A percentile compares a stretch with the other conserved stretches of the same genome.
Evolutionary conservation across 2,888 invertebrate species (phyloP).

Genomic region (Serrognathus titanus): DNA sequence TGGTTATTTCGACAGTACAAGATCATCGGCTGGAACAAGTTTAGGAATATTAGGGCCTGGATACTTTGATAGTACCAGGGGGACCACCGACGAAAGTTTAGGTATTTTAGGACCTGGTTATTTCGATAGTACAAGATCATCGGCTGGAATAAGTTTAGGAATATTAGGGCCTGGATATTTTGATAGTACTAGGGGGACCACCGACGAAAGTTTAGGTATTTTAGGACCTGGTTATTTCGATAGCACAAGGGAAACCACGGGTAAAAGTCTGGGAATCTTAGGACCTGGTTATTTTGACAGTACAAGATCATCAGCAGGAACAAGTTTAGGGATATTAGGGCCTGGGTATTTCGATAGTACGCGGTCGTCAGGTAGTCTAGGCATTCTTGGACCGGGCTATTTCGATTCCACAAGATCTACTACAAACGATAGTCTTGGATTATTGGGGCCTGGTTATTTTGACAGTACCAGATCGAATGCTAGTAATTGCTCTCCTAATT

Average conservation of each 20-base stretch:
- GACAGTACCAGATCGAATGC: background rate
- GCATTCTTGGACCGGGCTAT: background rate
- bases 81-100: background rate
- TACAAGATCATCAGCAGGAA: background rate
- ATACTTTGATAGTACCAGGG: conserved; percentile 2
- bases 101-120: conserved; percentile 1
- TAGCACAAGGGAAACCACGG: background rate
- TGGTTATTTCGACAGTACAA: background rate
- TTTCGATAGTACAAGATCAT: background rate
- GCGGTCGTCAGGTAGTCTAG: background rate
- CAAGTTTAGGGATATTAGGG: conserved; percentile 3
- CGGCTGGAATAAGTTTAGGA: background rate
- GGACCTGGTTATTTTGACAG: background rate
- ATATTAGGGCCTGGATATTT: background rate
- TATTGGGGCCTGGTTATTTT: background rate
- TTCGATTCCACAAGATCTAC: background rate
- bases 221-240: conserved; percentile 4
- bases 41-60: conserved; percentile 1
- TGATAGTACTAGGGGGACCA: background rate
- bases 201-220: background rate
- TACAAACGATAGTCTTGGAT: background rate
- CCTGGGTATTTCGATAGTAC: background rate
- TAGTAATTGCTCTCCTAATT: background rate
- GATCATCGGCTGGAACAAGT: background rate
- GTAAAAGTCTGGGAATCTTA: background rate